phyloP scores from a whole-genome alignment of 2,113 vertebrate species.

The Pollachius pollachius region DNA sequence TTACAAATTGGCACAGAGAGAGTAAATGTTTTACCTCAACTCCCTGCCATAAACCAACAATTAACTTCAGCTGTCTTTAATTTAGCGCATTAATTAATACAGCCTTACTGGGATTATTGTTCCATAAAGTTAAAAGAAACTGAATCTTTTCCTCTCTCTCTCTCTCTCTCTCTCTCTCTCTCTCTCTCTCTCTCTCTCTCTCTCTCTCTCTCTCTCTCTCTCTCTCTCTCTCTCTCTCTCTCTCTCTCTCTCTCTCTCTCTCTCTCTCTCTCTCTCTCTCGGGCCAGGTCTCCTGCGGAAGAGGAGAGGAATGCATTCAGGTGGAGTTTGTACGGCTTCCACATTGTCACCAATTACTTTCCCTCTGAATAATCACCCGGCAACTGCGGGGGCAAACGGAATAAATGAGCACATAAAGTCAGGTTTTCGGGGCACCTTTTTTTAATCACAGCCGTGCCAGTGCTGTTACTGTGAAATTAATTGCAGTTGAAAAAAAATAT shows the following conservation, averaged over 20 bases:
- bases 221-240: not conserved
- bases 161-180: not conserved
- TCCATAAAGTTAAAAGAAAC: not conserved
- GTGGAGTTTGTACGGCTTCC: not conserved
- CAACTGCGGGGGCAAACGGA: conserved; percentile 39
- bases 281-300: not conserved
- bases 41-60: conserved; percentile 20
- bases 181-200: not conserved
- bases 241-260: not conserved
- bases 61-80: conserved; percentile 40
- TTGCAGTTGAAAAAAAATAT: conserved; percentile 19
- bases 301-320: not conserved
- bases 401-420: conserved; percentile 46
- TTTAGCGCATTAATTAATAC: conserved; percentile 40
- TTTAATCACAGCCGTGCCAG: conserved; percentile 45
- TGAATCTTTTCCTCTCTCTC: not conserved
- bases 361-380: conserved; percentile 33
- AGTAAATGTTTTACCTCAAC: not conserved
- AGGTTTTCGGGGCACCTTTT: conserved; percentile 51
- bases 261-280: too few species aligned
- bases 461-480: conserved; percentile 49
- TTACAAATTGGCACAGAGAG: not conserved
- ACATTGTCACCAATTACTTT: conserved; percentile 35
- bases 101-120: conserved; percentile 34
- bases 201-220: not conserved